Base-by-base conservation (phyloP, 2,888 invertebrate species). In the Caenorhabditis angaria region DNA sequence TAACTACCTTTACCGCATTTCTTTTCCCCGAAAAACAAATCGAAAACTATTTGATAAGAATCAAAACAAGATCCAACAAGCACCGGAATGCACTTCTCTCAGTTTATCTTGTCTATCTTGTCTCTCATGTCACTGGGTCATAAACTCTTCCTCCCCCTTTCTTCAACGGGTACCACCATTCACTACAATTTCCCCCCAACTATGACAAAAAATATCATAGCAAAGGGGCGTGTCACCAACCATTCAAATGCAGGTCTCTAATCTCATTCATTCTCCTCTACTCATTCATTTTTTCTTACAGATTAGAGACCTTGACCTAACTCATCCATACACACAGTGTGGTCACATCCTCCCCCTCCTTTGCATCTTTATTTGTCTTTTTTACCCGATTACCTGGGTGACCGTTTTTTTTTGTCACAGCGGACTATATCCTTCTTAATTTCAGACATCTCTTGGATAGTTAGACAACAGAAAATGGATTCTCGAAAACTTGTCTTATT, bases 261-360 rank as follows among this genome's bases (percentile, higher is more conserved):
- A 50, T 50, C 50, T 50, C 24, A 50, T 50, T 50, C 50, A 24
- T 24, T 50, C 35, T 35, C 22, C 22, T 14, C 50, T 24, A 24
- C 50, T 24, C 50, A 50, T 50, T 50, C 50, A 24, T 50, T 50
- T 41, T 41, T 41, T 41, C 41, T 41, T 41, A 50, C 50, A 50
- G 50, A 50, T 50, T 50, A 50, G 22, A 55, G 63, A 41, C 71
- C 71, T 71, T 71, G 71, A 71, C 71, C 71, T 71, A 71, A 64
- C 55, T 56, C 55, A 56, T n/a, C 5, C n/a, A n/a, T n/a, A n/a
- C n/a, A n/a, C n/a, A n/a, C 29, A 56, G 3, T 4, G 10, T 47
- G 48, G 24, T 35, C 24, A 57, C n/a, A n/a, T n/a, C n/a, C n/a
- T n/a, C 50, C 6, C 55, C 22, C 54, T 6, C 55, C 29, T 54